Evolutionary conservation across 1,140 invertebrate species (phyloP).

Genomic region (Apis mellifera): Amel_HAv3.1 CM009931.2:12494001-12494500

Average conservation of each 20-base stretch:
- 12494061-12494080: not conserved
- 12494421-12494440: slow-evolving; percentile 34
- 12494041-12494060: not conserved
- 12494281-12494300: slow-evolving; percentile 22
- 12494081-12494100: not conserved
- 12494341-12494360: slow-evolving; percentile 46
- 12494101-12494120: not conserved
- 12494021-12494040: not conserved
- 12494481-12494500: not conserved
- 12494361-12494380: slow-evolving; percentile 39
- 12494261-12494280: slow-evolving; percentile 31
- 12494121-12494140: slow-evolving; percentile 6
- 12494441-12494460: not conserved
- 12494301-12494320: slow-evolving; percentile 14
- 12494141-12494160: not conserved
- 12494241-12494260: slow-evolving; percentile 25
- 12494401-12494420: slow-evolving; percentile 19
- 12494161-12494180: not conserved
- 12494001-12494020: not conserved
- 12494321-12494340: slow-evolving; percentile 30
- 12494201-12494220: slow-evolving; percentile 2
- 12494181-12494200: not conserved
- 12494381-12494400: slow-evolving; percentile 32
- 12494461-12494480: not conserved
- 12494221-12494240: not conserved